Base-by-base conservation (phyloP, 2,797 vertebrate genomes). In the Oreortyx pictus region DNA sequence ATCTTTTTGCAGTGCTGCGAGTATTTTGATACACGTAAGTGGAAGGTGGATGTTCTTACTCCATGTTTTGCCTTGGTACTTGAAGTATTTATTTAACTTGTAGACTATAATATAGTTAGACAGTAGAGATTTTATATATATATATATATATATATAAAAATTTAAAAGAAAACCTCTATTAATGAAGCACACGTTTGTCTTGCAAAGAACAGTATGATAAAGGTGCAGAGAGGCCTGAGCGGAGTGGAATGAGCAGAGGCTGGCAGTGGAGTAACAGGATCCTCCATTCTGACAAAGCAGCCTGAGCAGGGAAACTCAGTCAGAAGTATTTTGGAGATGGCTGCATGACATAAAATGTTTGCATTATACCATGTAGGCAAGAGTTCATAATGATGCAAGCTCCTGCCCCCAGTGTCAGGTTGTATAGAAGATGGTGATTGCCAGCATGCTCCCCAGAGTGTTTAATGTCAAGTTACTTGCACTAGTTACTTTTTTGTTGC, bases 391-490 rank as follows among this genome's bases (percentile, higher is more conserved):
- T 9, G 27, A 43, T 76, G 16, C 35, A 41, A 62, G 37, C 15
- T 13, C 43, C 1, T 15, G n/a, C 31, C 37, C 35, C 6, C 1
- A 0, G 5, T 41, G 9, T 35, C 12, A 11, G 43, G n/a, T 33
- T 46, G 11, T 50, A 7, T 2, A 50, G 49, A 73, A 75, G 52
- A 31, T 44, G 39, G 15, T 5, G 52, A 68, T 33, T 17, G 19
- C 25, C 15, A 25, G 1, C 46, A 13, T 8, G 11, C 5, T 27
- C 23, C 57, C 65, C 27, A 39, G 31, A 54, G 70, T 0, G 2
- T 33, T 52, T 77, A 52, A 12, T 20, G 10, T 72, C 41, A 31
- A 39, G 7, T 52, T 86, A 70, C 24, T 70, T 41, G 62, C 20
- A 23, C 27, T 10, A 23, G 4, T 23, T 67, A 8, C 11, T 43